Evolutionary conservation across 2,797 vertebrate genomes (phyloP).

Genomic region (Pangasius mekongensis): DNA sequence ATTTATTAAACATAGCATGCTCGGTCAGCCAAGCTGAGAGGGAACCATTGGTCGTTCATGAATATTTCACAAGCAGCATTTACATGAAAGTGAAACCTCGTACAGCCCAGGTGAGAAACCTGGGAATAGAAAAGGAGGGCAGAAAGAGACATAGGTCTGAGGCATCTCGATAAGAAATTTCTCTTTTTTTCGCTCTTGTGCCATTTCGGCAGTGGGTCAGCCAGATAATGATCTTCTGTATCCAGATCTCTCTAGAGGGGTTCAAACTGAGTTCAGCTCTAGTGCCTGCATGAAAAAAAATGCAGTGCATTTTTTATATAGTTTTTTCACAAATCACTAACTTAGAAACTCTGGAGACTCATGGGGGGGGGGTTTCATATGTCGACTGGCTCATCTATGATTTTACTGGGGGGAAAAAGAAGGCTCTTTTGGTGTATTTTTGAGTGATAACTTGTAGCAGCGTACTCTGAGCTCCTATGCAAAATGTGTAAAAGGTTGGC

Average conservation of each 20-base stretch:
- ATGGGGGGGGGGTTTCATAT: background rate
- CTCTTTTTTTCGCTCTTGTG: conserved; percentile 32
- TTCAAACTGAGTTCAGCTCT: conserved; percentile 78
- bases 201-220: conserved; percentile 70
- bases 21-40: conserved; percentile 50
- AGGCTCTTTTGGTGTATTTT: background rate
- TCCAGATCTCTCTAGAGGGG: conserved; percentile 66
- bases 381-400: background rate
- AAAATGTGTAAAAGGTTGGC: background rate
- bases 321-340: background rate
- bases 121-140: conserved; percentile 9
- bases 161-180: conserved; percentile 2
- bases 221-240: conserved; percentile 75
- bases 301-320: background rate
- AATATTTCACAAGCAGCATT: conserved; percentile 63
- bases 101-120: conserved; percentile 24
- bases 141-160: background rate
- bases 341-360: background rate
- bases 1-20: conserved; percentile 57
- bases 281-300: conserved; percentile 48
- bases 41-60: conserved; percentile 55
- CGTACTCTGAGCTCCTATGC: background rate
- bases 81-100: conserved; percentile 46
- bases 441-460: background rate
- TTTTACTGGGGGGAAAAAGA: background rate